Conservation (phyloP, 2,888 invertebrate species). For the Leptarthrus brevirostris region DNA sequence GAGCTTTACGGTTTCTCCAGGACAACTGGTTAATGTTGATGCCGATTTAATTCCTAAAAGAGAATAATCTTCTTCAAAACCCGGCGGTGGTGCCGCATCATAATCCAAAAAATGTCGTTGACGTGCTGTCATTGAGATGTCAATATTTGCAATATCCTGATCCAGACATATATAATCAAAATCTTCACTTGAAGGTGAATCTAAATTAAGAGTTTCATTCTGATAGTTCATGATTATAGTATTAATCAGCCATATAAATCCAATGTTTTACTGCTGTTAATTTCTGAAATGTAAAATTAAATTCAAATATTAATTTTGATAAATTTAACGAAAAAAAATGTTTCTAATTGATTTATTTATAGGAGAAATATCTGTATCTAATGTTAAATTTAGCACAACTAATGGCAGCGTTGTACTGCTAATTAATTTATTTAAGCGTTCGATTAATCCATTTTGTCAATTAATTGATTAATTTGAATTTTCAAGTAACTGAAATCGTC, state of each 20-base stretch:
- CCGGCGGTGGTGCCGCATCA: slow-evolving; percentile 72
- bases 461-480: too few relatives aligned
- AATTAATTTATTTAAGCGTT: too few relatives aligned
- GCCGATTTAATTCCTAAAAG: not conserved
- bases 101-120: slow-evolving; percentile 74
- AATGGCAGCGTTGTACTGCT: too few relatives aligned
- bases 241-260: not conserved
- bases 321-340: too few relatives aligned
- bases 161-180: slow-evolving; percentile 55
- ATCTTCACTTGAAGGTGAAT: slow-evolving; percentile 56
- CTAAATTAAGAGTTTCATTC: slow-evolving; percentile 50
- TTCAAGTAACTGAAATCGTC: too few relatives aligned
- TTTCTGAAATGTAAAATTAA: not conserved
- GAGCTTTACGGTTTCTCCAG: slow-evolving; percentile 64
- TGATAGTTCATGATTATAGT: slow-evolving; percentile 60
- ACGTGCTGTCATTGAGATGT: slow-evolving; percentile 64
- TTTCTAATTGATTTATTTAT: too few relatives aligned
- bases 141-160: slow-evolving; percentile 58
- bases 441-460: too few relatives aligned
- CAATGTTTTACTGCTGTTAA: too few relatives aligned
- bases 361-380: too few relatives aligned
- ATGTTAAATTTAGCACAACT: too few relatives aligned
- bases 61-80: slow-evolving; percentile 61
- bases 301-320: too few relatives aligned
- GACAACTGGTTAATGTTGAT: slow-evolving; percentile 36